Conservation (phyloP, 2,797 vertebrate species). For the Sebastiscus albofasciatus region DNA sequence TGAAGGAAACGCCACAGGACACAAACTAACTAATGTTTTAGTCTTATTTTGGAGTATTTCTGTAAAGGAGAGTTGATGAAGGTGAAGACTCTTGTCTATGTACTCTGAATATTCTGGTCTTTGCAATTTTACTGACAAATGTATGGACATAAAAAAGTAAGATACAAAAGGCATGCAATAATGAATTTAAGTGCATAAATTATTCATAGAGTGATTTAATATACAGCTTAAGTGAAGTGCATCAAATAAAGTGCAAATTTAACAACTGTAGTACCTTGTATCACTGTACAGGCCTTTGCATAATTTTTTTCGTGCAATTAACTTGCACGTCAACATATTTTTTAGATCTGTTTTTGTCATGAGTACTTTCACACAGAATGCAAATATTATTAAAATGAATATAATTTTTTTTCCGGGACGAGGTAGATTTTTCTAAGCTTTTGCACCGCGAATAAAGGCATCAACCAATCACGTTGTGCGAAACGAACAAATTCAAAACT, state of each 20-base stretch:
- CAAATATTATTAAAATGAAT: too few relatives aligned
- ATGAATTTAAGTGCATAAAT: constrained; percentile 1
- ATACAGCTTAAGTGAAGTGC: background rate
- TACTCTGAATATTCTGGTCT: background rate
- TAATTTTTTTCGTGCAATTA: too few relatives aligned
- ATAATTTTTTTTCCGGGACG: too few relatives aligned
- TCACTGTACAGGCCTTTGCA: background rate
- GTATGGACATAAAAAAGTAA: background rate
- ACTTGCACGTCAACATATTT: too few relatives aligned
- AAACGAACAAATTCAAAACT: background rate
- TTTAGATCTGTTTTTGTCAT: too few relatives aligned
- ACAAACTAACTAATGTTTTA: background rate
- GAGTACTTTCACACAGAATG: too few relatives aligned
- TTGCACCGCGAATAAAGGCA: too few relatives aligned
- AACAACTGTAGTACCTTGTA: background rate
- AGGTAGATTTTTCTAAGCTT: too few relatives aligned
- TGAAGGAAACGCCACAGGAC: background rate
- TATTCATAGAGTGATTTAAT: constrained; percentile 1
- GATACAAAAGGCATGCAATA: background rate
- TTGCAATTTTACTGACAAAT: background rate
- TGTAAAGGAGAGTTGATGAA: background rate
- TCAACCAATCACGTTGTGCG: background rate
- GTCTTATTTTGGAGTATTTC: background rate
- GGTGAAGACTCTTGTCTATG: background rate
- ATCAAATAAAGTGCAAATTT: background rate